Evolutionary conservation across 1,140 invertebrate species (phyloP).

Genomic region (Uloborus diversus): DNA sequence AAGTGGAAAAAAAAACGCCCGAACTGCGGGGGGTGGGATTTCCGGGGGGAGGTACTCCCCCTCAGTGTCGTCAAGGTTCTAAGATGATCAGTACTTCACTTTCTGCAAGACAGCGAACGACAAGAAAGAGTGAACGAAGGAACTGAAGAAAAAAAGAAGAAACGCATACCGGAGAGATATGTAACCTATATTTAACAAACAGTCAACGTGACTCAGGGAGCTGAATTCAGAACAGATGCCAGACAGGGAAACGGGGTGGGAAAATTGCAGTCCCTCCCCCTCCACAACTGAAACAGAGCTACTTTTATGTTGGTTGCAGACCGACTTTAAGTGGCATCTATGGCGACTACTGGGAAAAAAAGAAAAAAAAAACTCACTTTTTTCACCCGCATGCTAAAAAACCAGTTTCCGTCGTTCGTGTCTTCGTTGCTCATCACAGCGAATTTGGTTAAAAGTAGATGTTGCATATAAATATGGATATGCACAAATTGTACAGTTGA

Average conservation of each 20-base stretch:
- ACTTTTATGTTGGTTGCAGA: too few species aligned
- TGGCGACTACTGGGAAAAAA: too few species aligned
- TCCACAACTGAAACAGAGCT: background rate
- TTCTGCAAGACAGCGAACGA: background rate
- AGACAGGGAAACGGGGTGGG: background rate
- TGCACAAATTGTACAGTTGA: too few species aligned
- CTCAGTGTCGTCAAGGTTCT: constrained; percentile 27
- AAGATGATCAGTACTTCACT: constrained; percentile 2
- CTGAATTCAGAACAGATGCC: constrained; percentile 39
- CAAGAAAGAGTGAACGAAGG: background rate
- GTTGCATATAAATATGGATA: too few species aligned
- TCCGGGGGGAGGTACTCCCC: background rate
- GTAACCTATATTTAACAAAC: constrained; percentile 54
- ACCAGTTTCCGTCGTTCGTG: too few species aligned
- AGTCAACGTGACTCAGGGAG: constrained; percentile 22
- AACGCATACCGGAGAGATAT: background rate
- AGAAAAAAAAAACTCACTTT: too few species aligned
- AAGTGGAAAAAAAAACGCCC: too few species aligned
- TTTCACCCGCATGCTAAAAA: too few species aligned
- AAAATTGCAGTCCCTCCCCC: background rate
- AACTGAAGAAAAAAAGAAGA: background rate
- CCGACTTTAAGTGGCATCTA: too few species aligned
- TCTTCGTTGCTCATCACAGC: too few species aligned
- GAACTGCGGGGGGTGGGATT: background rate
- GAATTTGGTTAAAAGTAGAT: too few species aligned